phyloP scores from a whole-genome alignment of 2,797 vertebrate species.

The Monodelphis domestica region DNA sequence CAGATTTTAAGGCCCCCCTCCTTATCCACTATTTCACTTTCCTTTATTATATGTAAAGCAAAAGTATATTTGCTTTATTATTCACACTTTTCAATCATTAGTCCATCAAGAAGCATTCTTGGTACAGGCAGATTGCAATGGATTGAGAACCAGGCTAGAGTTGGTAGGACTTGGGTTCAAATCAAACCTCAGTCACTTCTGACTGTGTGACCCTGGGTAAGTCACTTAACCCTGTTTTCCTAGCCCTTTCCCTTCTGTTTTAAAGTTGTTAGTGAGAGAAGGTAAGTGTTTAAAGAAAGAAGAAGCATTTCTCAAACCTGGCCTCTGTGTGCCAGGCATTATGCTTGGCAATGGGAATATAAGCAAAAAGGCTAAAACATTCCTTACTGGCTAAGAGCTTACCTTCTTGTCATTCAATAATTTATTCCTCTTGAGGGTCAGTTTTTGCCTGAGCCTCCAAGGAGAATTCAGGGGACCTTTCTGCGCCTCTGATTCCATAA shows the following conservation, averaged over 20 bases:
- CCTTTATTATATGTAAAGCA: not conserved
- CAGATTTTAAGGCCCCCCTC: not conserved
- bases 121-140: too few relatives aligned
- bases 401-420: not conserved
- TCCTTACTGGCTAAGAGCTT: not conserved
- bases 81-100: not conserved
- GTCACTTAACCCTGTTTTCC: too few relatives aligned
- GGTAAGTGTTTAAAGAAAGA: too few relatives aligned
- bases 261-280: too few relatives aligned
- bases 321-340: not conserved
- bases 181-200: too few relatives aligned
- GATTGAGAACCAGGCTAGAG: too few relatives aligned
- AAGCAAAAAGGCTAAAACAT: not conserved
- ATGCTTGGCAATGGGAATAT: not conserved
- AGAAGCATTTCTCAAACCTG: not conserved
- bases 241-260: too few relatives aligned
- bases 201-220: too few relatives aligned
- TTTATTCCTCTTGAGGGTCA: not conserved
- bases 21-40: not conserved
- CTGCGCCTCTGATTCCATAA: not conserved
- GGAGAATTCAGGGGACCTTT: not conserved
- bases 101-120: not conserved
- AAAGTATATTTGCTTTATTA: not conserved
- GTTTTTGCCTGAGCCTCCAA: not conserved
- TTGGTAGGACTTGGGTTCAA: too few relatives aligned